phyloP scores from a whole-genome alignment of 2,888 invertebrate species.

The Acutogordius australiensis region DNA sequence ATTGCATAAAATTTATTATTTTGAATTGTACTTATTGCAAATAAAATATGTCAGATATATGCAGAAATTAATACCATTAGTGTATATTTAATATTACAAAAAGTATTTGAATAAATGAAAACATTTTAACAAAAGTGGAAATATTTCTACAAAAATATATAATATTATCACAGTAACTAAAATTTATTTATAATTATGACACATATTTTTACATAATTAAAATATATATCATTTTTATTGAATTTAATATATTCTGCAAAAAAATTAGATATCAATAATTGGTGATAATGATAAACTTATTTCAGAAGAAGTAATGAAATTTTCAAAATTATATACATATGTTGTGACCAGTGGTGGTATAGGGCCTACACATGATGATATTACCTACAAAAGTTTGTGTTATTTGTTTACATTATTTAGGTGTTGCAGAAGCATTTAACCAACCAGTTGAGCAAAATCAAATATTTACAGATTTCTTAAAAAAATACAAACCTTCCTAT shows the following conservation, averaged over 20 bases:
- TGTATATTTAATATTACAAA: too few species aligned
- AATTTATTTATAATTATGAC: too few species aligned
- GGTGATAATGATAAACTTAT: background rate
- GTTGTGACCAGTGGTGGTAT: background rate
- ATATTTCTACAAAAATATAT: too few species aligned
- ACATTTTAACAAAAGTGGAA: too few species aligned
- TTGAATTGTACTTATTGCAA: too few species aligned
- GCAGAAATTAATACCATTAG: too few species aligned
- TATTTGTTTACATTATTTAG: background rate
- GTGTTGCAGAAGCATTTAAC: background rate
- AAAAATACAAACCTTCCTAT: background rate
- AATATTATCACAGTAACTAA: too few species aligned
- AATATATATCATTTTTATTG: too few species aligned
- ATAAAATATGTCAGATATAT: too few species aligned
- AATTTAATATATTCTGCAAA: background rate
- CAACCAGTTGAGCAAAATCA: background rate
- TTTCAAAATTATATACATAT: background rate
- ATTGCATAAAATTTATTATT: too few species aligned
- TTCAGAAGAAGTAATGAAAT: background rate
- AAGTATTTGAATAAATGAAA: too few species aligned
- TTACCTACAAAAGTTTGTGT: background rate
- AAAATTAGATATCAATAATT: background rate
- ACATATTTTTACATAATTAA: too few species aligned
- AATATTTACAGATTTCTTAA: background rate
- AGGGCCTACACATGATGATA: background rate